phyloP scores from a whole-genome alignment of 2,113 vertebrate genomes.

The Ariopsis seemanni region DNA sequence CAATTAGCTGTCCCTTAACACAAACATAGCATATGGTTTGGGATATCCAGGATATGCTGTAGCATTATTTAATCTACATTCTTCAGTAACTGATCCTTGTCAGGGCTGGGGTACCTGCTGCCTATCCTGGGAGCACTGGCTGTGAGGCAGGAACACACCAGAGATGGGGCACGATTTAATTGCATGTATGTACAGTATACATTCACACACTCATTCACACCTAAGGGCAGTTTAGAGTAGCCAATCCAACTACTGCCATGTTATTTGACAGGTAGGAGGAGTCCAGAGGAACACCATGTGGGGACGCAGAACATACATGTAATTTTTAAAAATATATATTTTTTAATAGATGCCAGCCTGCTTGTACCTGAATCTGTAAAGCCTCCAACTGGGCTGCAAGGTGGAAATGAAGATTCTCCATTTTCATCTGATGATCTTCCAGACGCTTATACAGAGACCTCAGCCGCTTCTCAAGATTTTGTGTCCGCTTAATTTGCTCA shows the following conservation, averaged over 20 bases:
- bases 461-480: conserved; percentile 54
- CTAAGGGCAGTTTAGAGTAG: background rate
- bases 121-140: background rate
- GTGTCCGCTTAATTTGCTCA: conserved; percentile 43
- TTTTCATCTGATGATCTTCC: conserved; percentile 55
- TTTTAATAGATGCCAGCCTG: background rate
- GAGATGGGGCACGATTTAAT: background rate
- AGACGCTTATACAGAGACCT: conserved; percentile 48
- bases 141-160: background rate
- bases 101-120: background rate
- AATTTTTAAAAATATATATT: background rate
- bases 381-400: conserved; percentile 50
- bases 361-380: conserved; percentile 51
- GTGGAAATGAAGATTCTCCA: conserved; percentile 52
- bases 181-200: too few relatives aligned
- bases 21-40: background rate
- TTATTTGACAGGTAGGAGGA: background rate
- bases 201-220: background rate
- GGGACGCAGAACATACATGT: background rate
- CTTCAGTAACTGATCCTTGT: background rate
- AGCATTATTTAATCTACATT: background rate
- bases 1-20: background rate
- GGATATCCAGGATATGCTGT: background rate
- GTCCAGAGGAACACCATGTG: background rate
- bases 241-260: background rate